phyloP scores from a whole-genome alignment of 2,797 vertebrate genomes.

The Gobionotothen gibberifrons region DNA sequence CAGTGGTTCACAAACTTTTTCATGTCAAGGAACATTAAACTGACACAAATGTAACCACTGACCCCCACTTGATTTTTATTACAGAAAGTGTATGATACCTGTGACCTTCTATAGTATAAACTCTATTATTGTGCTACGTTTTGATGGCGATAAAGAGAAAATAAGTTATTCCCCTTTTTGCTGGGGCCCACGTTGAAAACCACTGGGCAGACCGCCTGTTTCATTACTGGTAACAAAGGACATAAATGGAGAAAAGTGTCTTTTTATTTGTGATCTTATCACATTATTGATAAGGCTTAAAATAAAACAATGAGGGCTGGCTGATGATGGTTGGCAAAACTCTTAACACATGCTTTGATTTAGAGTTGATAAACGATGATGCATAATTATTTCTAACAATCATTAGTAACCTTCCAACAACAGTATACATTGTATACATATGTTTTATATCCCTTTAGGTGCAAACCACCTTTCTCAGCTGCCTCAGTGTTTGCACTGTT shows the following conservation, averaged over 20 bases:
- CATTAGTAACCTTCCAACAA: neutral
- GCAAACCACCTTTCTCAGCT: neutral
- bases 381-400: too few relatives aligned
- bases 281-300: neutral
- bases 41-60: neutral
- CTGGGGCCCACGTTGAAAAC: too few relatives aligned
- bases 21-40: neutral
- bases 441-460: too few relatives aligned
- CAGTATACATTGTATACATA: neutral
- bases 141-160: too few relatives aligned
- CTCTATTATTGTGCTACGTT: too few relatives aligned
- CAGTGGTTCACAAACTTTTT: neutral
- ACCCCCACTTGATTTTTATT: neutral
- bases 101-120: too few relatives aligned
- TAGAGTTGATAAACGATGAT: too few relatives aligned
- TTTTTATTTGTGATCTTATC: neutral
- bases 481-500: neutral
- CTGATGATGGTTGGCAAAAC: neutral
- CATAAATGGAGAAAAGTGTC: neutral
- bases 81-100: too few relatives aligned
- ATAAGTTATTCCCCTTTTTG: too few relatives aligned
- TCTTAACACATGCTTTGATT: too few relatives aligned
- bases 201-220: neutral
- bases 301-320: neutral
- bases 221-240: neutral